A percentile compares a stretch with the other conserved stretches of the same genome.
Evolutionary conservation across 2,888 invertebrate genomes (phyloP).

Genomic region (Stomorhina lunata): DNA sequence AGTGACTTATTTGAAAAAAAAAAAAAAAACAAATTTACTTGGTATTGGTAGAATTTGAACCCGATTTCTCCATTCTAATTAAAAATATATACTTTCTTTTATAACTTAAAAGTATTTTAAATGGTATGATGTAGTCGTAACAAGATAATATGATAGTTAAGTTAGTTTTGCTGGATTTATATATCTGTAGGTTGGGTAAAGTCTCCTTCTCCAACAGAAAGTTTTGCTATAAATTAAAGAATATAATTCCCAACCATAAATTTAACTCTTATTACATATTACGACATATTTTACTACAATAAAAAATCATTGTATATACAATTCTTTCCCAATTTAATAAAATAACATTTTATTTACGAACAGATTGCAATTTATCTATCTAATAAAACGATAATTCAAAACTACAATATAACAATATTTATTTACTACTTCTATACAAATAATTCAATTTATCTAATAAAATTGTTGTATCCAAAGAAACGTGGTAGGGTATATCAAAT

Average conservation of each 20-base stretch:
- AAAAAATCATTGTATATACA: background rate
- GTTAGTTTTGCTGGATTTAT: too few relatives aligned
- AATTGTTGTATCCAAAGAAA: background rate
- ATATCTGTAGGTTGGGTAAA: too few relatives aligned
- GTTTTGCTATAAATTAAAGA: background rate
- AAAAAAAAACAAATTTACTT: too few relatives aligned
- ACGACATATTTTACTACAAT: background rate
- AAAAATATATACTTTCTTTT: too few relatives aligned
- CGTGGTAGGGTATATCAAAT: constrained; percentile 13
- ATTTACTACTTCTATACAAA: background rate
- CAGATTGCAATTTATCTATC: background rate
- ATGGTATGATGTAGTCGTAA: too few relatives aligned
- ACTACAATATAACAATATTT: constrained; percentile 2
- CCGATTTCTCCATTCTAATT: too few relatives aligned
- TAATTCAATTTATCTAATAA: background rate
- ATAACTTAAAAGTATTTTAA: too few relatives aligned
- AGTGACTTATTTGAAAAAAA: too few relatives aligned
- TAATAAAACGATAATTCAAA: background rate
- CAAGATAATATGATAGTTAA: too few relatives aligned
- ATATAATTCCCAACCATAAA: background rate
- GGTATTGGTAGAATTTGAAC: too few relatives aligned
- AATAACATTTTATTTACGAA: background rate
- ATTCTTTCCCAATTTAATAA: background rate
- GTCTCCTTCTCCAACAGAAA: too few relatives aligned
- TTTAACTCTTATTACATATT: background rate